A percentile compares a stretch with the other conserved stretches of the same genome.
phyloP scores from a whole-genome alignment of 1,140 invertebrate genomes.

The Aradophagus sp. region DNA sequence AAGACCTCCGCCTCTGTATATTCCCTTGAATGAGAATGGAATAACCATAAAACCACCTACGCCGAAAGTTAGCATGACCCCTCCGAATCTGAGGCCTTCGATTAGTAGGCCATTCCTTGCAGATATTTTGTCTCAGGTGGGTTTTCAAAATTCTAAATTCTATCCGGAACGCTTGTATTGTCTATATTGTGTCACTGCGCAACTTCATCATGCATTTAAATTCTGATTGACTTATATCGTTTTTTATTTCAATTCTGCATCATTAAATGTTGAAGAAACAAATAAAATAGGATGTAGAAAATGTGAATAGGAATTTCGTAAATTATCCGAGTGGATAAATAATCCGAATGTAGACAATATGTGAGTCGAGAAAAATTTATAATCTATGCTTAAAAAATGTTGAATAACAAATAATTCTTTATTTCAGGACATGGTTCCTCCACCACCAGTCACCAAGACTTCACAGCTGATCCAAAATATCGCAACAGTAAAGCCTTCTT shows the following conservation, averaged over 20 bases:
- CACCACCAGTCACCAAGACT: slow-evolving; percentile 60
- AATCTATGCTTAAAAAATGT: neutral
- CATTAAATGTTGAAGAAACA: too few species aligned
- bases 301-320: too few species aligned
- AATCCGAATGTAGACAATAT: too few species aligned
- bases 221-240: neutral
- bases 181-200: too few species aligned
- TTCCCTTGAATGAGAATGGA: slow-evolving; percentile 65
- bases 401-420: too few species aligned
- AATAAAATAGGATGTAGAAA: too few species aligned
- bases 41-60: slow-evolving; percentile 52
- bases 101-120: slow-evolving; percentile 67
- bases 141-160: neutral
- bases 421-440: slow-evolving; percentile 69
- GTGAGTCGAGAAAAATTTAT: too few species aligned
- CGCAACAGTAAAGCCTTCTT: slow-evolving; percentile 63
- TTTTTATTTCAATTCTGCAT: neutral
- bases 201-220: too few species aligned
- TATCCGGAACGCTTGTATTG: too few species aligned
- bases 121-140: slow-evolving; percentile 69
- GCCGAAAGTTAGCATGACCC: slow-evolving; percentile 68
- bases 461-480: slow-evolving; percentile 61
- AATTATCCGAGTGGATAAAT: too few species aligned
- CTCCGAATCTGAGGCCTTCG: slow-evolving; percentile 66
- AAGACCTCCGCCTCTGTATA: slow-evolving; percentile 66